phyloP scores from a whole-genome alignment of 1,140 invertebrate genomes.

The Chymomyza costata region DNA sequence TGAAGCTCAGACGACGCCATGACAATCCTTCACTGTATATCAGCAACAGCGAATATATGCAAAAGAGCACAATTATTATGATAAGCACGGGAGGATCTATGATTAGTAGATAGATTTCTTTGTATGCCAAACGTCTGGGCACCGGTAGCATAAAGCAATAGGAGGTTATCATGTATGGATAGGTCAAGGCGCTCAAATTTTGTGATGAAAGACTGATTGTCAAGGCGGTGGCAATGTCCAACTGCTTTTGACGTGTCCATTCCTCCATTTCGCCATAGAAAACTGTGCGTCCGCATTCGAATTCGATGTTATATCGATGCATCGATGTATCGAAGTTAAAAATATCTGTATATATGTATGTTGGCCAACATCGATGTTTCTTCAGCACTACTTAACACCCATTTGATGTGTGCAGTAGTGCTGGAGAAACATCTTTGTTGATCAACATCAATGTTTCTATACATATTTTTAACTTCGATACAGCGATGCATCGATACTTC shows the following conservation, averaged over 20 bases:
- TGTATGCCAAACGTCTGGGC: background rate
- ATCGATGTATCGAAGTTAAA: too few species aligned
- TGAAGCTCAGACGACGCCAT: background rate
- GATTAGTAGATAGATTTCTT: background rate
- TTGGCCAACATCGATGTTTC: too few species aligned
- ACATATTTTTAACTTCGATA: too few species aligned
- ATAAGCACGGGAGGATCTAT: background rate
- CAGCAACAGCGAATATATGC: background rate
- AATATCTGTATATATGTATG: too few species aligned
- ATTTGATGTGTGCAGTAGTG: too few species aligned
- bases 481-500: too few species aligned
- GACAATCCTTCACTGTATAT: background rate
- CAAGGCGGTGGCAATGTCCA: slow-evolving; percentile 8
- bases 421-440: too few species aligned
- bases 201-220: background rate
- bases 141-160: background rate
- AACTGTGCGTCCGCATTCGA: background rate
- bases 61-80: background rate
- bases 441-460: too few species aligned
- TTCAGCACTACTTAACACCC: too few species aligned
- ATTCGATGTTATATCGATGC: too few species aligned
- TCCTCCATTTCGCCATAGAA: slow-evolving; percentile 6
- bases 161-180: background rate
- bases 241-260: slow-evolving; percentile 2
- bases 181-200: background rate